Evolutionary conservation across 2,797 vertebrate genomes (phyloP).

Genomic region (Eidolon dupreanum): DNA sequence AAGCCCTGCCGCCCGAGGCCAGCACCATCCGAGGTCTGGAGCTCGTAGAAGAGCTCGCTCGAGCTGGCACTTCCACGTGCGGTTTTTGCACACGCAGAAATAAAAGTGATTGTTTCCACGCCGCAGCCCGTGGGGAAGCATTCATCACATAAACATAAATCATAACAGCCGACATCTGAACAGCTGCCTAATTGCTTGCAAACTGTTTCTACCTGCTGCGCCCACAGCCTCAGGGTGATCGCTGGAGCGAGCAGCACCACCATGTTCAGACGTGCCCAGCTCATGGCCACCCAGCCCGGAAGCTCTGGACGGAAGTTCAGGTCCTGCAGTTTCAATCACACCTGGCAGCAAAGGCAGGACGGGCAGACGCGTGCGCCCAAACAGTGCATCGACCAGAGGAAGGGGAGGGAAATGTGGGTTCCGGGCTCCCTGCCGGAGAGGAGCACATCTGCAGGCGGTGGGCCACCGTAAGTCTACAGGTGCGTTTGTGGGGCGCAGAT

Average conservation of each 20-base stretch:
- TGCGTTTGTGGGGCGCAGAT: background rate
- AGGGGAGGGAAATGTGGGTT: background rate
- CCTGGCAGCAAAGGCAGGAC: too few species aligned
- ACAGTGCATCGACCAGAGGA: too few species aligned
- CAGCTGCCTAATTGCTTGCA: background rate
- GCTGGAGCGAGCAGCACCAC: fast-evolving
- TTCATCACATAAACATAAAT: background rate
- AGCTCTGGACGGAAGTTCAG: fast-evolving
- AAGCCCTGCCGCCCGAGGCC: background rate
- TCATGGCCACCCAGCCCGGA: fast-evolving
- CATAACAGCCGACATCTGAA: background rate
- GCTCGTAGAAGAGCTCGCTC: background rate
- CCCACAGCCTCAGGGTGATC: background rate
- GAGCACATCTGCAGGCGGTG: background rate
- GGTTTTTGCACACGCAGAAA: background rate
- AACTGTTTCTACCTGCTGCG: background rate
- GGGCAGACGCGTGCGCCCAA: background rate
- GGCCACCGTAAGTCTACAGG: fast-evolving
- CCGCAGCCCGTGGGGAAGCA: background rate
- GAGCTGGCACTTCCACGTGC: background rate
- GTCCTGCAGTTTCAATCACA: background rate
- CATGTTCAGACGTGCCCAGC: background rate
- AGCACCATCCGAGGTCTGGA: background rate
- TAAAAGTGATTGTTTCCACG: background rate
- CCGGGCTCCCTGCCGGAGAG: background rate